Conservation (phyloP, 2,797 vertebrate genomes). For the Melanotaenia parkinsoni region DNA sequence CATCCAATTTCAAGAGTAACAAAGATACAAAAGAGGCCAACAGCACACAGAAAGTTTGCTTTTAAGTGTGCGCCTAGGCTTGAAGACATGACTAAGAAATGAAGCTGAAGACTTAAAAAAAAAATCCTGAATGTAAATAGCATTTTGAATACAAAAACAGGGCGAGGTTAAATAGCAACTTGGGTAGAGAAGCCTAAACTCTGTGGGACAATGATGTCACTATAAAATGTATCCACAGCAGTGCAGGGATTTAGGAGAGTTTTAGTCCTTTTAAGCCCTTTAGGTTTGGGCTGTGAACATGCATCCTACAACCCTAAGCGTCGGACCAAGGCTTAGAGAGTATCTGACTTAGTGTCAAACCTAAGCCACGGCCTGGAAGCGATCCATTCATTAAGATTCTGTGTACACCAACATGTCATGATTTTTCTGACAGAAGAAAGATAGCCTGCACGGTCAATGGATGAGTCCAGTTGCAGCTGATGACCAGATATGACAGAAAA, state of each 20-base stretch:
- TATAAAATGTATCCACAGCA: slow-evolving; percentile 82
- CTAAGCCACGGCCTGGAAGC: slow-evolving; percentile 61
- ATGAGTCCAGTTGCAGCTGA: slow-evolving; percentile 74
- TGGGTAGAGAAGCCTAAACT: slow-evolving; percentile 71
- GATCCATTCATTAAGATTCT: slow-evolving; percentile 72
- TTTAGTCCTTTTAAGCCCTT: slow-evolving; percentile 73
- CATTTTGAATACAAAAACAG: slow-evolving; percentile 70
- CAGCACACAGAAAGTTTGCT: slow-evolving; percentile 44
- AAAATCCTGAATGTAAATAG: slow-evolving; percentile 79
- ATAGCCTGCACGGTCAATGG: slow-evolving; percentile 76
- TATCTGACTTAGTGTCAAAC: slow-evolving; percentile 67
- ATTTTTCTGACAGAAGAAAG: slow-evolving; percentile 78
- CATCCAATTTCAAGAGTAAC: slow-evolving; percentile 50
- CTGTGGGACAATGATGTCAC: slow-evolving; percentile 84
- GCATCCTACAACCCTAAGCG: slow-evolving; percentile 67
- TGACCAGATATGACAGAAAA: slow-evolving; percentile 73
- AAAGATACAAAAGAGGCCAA: slow-evolving; percentile 51
- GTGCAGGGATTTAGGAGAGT: slow-evolving; percentile 74
- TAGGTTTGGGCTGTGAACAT: slow-evolving; percentile 70
- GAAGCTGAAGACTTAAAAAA: slow-evolving; percentile 61
- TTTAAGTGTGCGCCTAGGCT: slow-evolving; percentile 49
- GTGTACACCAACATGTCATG: slow-evolving; percentile 74
- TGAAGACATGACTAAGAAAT: slow-evolving; percentile 58
- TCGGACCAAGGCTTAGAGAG: slow-evolving; percentile 61
- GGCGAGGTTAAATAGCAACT: slow-evolving; percentile 74